Evolutionary conservation across 2,888 invertebrate genomes (phyloP).

Genomic region (Meteorus colon): DNA sequence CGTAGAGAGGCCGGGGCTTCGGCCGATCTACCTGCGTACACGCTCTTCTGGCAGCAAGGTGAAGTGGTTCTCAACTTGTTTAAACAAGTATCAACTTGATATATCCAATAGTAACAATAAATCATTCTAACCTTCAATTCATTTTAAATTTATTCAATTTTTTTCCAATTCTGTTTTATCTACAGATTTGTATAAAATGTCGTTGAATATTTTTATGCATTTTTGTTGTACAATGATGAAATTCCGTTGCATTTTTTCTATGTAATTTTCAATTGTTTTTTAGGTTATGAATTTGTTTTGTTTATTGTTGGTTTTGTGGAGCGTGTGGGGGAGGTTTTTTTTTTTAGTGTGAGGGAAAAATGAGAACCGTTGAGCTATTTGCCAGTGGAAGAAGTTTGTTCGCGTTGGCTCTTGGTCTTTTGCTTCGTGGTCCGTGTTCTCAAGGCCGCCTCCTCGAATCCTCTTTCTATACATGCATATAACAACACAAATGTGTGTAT

Average conservation of each 20-base stretch:
- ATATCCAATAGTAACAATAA: not conserved
- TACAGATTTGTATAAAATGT: too few relatives aligned
- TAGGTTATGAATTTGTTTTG: too few relatives aligned
- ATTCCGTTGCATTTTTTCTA: too few relatives aligned
- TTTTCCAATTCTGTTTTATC: too few relatives aligned
- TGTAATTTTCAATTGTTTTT: too few relatives aligned
- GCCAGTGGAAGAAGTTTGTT: conserved; percentile 69
- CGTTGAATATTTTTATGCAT: too few relatives aligned
- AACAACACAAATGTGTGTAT: not conserved
- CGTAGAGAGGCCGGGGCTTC: conserved; percentile 65
- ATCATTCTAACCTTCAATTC: not conserved
- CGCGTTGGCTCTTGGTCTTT: conserved; percentile 67
- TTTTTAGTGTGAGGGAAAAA: conserved; percentile 47
- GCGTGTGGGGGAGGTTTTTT: too few relatives aligned
- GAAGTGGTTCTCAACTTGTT: conserved; percentile 59
- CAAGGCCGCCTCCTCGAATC: conserved; percentile 72
- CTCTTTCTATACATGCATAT: conserved; percentile 48
- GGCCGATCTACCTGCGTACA: conserved; percentile 67
- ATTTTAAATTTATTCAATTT: not conserved
- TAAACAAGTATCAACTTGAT: not conserved
- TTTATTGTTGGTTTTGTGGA: too few relatives aligned
- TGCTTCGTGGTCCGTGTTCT: conserved; percentile 67
- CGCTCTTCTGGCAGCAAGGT: conserved; percentile 50
- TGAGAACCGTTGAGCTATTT: conserved; percentile 70
- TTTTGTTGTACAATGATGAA: too few relatives aligned